phyloP scores from a whole-genome alignment of 2,113 vertebrate species.

The Anhinga rufa region DNA sequence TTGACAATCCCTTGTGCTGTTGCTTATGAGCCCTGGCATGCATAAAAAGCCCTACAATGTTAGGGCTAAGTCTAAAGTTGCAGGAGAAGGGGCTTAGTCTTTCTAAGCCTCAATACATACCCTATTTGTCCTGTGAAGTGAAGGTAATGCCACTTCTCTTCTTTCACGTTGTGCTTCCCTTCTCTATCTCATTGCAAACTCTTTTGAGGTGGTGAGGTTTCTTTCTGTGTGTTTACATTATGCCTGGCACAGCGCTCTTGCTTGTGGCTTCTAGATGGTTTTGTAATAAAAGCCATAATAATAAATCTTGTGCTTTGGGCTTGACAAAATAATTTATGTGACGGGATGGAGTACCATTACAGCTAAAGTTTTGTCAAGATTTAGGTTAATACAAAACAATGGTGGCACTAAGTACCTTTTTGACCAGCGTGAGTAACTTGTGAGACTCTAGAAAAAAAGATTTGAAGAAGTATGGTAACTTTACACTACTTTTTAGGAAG shows the following conservation, averaged over 20 bases:
- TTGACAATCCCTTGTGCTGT: not conserved
- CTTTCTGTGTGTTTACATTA: rapidly evolving
- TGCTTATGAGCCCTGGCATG: not conserved
- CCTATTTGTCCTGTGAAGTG: not conserved
- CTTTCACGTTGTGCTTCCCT: not conserved
- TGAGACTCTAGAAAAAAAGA: not conserved
- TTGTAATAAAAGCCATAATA: not conserved
- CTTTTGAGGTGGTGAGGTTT: not conserved
- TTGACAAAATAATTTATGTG: not conserved
- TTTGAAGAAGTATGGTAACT: not conserved
- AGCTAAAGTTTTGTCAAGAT: not conserved
- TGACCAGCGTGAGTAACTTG: not conserved
- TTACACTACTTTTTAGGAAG: not conserved
- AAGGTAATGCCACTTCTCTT: not conserved
- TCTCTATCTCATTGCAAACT: not conserved
- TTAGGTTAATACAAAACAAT: not conserved
- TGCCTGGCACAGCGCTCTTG: not conserved
- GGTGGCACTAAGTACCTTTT: not conserved
- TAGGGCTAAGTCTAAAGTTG: not conserved
- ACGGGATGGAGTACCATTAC: not conserved
- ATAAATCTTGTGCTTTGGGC: not conserved
- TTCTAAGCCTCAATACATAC: not conserved
- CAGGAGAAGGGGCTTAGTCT: not conserved
- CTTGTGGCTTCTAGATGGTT: not conserved
- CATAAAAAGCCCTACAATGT: not conserved